A percentile compares a stretch with the other conserved stretches of the same genome.
Conservation (phyloP, 2,113 vertebrate genomes). For the Papio anubis region DNA sequence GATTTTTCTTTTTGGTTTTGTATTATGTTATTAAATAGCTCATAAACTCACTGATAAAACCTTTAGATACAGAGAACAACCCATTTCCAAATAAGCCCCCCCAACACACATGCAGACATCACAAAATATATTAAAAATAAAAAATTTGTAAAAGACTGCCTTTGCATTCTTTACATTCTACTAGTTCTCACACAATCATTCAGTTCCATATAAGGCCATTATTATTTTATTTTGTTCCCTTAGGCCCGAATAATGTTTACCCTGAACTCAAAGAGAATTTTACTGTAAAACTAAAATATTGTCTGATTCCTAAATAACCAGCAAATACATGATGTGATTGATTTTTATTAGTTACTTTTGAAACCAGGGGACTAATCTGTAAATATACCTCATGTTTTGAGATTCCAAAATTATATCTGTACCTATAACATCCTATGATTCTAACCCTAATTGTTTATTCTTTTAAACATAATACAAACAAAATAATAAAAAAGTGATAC, state of each 20-base stretch:
- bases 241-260: not conserved
- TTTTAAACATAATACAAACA: not conserved
- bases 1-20: not conserved
- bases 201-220: not conserved
- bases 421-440: not conserved
- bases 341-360: not conserved
- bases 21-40: not conserved
- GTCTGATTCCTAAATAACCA: not conserved
- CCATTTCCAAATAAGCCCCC: not conserved
- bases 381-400: not conserved
- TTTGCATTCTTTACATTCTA: too few relatives aligned
- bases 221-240: not conserved
- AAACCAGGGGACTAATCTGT: not conserved
- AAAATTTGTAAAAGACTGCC: not conserved
- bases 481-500: not conserved
- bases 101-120: not conserved
- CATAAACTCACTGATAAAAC: not conserved
- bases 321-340: not conserved
- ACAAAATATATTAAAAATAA: not conserved
- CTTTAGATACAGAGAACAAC: not conserved
- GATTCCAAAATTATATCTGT: not conserved
- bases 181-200: not conserved
- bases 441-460: not conserved
- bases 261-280: not conserved
- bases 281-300: not conserved